These are phyloP conservation scores for Dreissena polymorpha DNA, from an alignment of 1,140 invertebrate species.

Conservation along the genomic window DNA sequence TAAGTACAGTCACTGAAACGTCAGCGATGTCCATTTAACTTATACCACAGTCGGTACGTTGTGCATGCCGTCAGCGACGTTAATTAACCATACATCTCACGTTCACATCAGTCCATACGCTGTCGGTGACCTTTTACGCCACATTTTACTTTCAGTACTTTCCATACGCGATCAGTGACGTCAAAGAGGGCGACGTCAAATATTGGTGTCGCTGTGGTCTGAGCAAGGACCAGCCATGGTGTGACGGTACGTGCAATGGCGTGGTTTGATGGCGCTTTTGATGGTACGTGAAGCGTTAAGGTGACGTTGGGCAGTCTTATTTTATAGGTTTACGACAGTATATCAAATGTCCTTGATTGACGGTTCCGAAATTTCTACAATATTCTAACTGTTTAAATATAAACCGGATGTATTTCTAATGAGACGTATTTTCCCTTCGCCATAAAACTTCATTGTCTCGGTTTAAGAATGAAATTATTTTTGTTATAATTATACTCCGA, in stretches of 20 bases:
- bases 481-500: too few relatives aligned
- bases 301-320: not conserved
- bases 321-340: not conserved
- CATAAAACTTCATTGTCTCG: not conserved
- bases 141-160: slow-evolving; percentile 61
- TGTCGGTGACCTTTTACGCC: too few relatives aligned
- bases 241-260: slow-evolving; percentile 69
- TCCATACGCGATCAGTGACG: slow-evolving; percentile 55
- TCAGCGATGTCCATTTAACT: too few relatives aligned
- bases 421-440: not conserved
- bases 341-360: not conserved
- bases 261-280: not conserved
- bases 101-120: too few relatives aligned
- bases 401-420: not conserved
- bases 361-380: too few relatives aligned
- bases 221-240: slow-evolving; percentile 76
- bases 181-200: slow-evolving; percentile 70
- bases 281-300: not conserved
- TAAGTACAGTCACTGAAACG: too few relatives aligned
- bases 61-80: too few relatives aligned
- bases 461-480: too few relatives aligned
- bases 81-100: too few relatives aligned
- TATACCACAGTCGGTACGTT: too few relatives aligned
- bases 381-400: not conserved
- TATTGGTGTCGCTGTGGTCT: slow-evolving; percentile 76